Percentiles rank a stretch among this genome's conserved stretches.
Evolutionary conservation across 1,140 invertebrate genomes (phyloP).

Genomic region (Euborellia annulipes): DNA sequence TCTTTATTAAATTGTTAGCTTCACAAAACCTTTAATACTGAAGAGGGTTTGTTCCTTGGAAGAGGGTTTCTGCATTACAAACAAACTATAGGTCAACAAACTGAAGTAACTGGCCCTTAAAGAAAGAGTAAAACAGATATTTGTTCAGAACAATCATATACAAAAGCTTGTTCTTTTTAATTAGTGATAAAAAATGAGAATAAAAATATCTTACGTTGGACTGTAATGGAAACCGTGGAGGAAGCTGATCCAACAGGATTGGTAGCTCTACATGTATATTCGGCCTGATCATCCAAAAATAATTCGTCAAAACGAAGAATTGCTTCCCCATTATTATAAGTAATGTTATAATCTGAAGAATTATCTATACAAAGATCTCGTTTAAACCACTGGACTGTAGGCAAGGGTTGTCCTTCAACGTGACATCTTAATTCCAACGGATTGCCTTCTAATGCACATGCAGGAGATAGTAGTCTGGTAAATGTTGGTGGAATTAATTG

Average conservation of each 20-base stretch:
- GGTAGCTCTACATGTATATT: conserved; percentile 49
- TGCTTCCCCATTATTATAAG: conserved; percentile 47
- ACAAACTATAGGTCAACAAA: too few relatives aligned
- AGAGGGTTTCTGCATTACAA: too few relatives aligned
- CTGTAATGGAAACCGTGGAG: conserved; percentile 33
- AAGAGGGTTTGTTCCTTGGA: too few relatives aligned
- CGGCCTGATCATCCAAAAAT: conserved; percentile 38
- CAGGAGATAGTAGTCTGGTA: conserved; percentile 40
- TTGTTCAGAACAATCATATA: too few relatives aligned
- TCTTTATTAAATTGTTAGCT: too few relatives aligned
- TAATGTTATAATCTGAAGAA: conserved; percentile 49
- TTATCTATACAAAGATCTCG: conserved; percentile 55
- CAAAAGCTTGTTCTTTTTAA: too few relatives aligned
- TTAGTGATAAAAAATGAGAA: not conserved
- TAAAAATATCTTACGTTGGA: conserved; percentile 30
- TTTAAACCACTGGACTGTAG: conserved; percentile 66
- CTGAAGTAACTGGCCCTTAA: too few relatives aligned
- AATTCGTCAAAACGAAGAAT: conserved; percentile 42
- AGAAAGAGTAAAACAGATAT: too few relatives aligned
- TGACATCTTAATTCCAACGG: conserved; percentile 51
- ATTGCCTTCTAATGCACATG: conserved; percentile 43
- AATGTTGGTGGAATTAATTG: conserved; percentile 47
- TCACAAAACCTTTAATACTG: too few relatives aligned
- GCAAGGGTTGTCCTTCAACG: conserved; percentile 56
- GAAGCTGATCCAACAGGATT: conserved; percentile 49